Evolutionary conservation across 2,797 vertebrate species (phyloP).

Genomic region (Catostomus latipinnis): DNA sequence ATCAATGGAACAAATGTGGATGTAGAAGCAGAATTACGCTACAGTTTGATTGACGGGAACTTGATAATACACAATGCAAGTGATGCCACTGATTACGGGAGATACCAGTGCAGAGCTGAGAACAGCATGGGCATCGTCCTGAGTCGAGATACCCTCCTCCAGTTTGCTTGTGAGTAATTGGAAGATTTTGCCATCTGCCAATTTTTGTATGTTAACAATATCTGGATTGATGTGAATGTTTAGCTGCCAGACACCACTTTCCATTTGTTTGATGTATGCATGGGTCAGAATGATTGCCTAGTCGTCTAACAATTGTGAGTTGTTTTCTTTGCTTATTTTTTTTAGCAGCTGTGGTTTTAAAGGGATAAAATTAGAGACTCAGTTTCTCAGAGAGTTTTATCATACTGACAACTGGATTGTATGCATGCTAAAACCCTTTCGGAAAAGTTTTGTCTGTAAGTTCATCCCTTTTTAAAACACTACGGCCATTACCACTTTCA

Average conservation of each 20-base stretch:
- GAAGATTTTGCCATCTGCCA: background rate
- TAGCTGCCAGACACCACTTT: background rate
- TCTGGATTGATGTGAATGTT: background rate
- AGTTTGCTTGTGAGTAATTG: slow-evolving; percentile 94
- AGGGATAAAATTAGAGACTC: too few species aligned
- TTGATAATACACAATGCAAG: slow-evolving; percentile 89
- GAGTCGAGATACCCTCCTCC: slow-evolving; percentile 87
- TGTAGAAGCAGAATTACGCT: slow-evolving; percentile 84
- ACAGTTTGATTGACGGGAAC: slow-evolving; percentile 88
- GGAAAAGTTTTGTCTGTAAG: too few species aligned
- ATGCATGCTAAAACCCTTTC: too few species aligned
- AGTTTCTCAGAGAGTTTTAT: too few species aligned
- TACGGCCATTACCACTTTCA: too few species aligned
- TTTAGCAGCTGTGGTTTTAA: background rate
- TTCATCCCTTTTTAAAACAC: too few species aligned
- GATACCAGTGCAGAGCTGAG: slow-evolving; percentile 89
- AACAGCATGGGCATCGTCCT: slow-evolving; percentile 87
- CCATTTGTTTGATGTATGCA: background rate
- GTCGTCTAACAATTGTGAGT: too few species aligned
- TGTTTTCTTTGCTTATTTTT: background rate
- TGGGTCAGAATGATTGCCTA: too few species aligned
- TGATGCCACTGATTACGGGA: slow-evolving; percentile 85
- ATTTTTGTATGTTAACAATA: background rate
- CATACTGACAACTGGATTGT: too few species aligned
- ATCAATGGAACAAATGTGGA: slow-evolving; percentile 89